phyloP scores from a whole-genome alignment of 1,140 invertebrate species.

The Lordiphosa clarofinis region DNA sequence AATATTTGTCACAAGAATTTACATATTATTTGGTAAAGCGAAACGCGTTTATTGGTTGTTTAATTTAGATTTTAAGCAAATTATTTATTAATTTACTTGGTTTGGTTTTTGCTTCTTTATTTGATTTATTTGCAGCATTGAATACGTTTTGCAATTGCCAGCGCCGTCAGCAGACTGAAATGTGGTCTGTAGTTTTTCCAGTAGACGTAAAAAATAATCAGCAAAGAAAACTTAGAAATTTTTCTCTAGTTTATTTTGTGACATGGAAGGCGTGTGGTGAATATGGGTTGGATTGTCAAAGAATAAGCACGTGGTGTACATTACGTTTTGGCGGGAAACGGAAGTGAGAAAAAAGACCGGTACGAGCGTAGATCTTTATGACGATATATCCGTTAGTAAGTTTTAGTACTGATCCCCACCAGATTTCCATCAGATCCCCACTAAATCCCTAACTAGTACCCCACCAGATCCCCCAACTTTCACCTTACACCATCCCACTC shows the following conservation, averaged over 20 bases:
- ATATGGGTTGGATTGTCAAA: neutral
- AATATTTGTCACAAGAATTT: slow-evolving; percentile 7
- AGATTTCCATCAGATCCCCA: too few species aligned
- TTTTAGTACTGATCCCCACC: too few species aligned
- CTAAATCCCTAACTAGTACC: too few species aligned
- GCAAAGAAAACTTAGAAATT: slow-evolving; percentile 74
- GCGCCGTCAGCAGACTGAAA: slow-evolving; percentile 54
- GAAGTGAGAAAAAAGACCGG: too few species aligned
- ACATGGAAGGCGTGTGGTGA: slow-evolving; percentile 40
- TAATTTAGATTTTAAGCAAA: slow-evolving; percentile 14
- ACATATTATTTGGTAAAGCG: slow-evolving; percentile 9
- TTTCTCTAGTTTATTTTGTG: slow-evolving; percentile 40
- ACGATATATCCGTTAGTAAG: too few species aligned
- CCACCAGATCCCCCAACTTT: too few species aligned
- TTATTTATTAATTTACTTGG: slow-evolving; percentile 38
- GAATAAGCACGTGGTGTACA: too few species aligned
- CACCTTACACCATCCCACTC: too few species aligned
- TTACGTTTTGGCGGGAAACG: too few species aligned
- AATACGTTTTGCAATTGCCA: slow-evolving; percentile 49
- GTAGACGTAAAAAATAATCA: slow-evolving; percentile 59
- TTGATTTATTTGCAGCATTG: too few species aligned
- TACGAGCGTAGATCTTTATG: too few species aligned
- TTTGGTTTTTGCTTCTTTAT: slow-evolving; percentile 5
- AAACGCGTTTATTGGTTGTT: slow-evolving; percentile 10
- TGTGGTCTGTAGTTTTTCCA: slow-evolving; percentile 13